A percentile compares a stretch with the other conserved stretches of the same genome.
Evolutionary conservation across 1,140 invertebrate genomes (phyloP).

Genomic region (Cepaea nemoralis): DNA sequence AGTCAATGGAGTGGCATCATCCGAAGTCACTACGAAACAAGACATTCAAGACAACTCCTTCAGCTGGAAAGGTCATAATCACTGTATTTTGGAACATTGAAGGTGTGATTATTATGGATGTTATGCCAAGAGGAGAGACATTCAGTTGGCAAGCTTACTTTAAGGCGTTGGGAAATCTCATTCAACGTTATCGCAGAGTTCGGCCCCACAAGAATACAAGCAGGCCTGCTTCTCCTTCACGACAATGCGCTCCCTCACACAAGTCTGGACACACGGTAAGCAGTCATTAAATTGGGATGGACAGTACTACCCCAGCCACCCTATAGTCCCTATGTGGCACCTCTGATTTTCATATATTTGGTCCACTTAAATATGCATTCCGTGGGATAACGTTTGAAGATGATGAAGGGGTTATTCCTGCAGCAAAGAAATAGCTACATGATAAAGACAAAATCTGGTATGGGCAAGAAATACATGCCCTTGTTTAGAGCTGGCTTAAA

Average conservation of each 20-base stretch:
- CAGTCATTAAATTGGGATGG: neutral
- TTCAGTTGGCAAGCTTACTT: neutral
- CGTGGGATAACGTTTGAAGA: neutral
- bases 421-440: neutral
- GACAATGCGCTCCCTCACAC: neutral
- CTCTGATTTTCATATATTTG: neutral
- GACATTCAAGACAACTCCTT: neutral
- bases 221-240: neutral
- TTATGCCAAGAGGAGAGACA: constrained; percentile 2
- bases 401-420: neutral
- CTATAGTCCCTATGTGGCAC: neutral
- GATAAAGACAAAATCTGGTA: neutral
- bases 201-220: neutral
- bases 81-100: neutral
- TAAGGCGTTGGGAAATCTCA: neutral
- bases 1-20: neutral
- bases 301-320: neutral
- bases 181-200: neutral
- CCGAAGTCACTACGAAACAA: neutral
- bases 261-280: neutral
- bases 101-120: neutral
- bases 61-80: neutral
- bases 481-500: neutral
- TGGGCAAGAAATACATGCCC: neutral
- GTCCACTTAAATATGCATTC: neutral